These are phyloP conservation scores for Lytechinus pictus DNA, from an alignment of 35 echinoderm and acorn worm species.

Conservation along the genomic window DNA sequence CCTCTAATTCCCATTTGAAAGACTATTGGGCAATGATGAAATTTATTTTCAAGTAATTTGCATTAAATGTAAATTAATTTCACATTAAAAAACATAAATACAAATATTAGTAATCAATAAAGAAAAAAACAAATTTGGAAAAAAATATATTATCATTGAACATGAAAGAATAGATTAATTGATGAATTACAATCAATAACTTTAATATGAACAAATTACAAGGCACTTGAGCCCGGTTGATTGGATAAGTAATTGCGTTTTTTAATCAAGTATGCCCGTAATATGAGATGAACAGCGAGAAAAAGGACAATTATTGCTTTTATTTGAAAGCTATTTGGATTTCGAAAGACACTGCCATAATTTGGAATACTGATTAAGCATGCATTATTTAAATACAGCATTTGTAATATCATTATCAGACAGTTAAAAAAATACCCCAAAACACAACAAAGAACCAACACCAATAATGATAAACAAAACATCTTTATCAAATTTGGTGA, in stretches of 20 bases:
- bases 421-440: too few species aligned
- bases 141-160: neutral
- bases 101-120: neutral
- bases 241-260: too few species aligned
- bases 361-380: neutral
- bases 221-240: neutral
- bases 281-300: neutral
- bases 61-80: neutral
- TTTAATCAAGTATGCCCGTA: too few species aligned
- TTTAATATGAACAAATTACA: neutral
- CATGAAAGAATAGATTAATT: neutral
- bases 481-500: too few species aligned
- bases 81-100: neutral
- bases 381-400: neutral
- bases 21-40: neutral
- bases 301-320: neutral
- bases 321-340: neutral
- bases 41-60: neutral
- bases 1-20: conserved; percentile 11
- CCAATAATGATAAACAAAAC: too few species aligned
- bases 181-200: neutral
- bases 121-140: neutral
- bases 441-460: too few species aligned
- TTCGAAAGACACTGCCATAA: neutral
- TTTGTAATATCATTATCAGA: too few species aligned